Base-by-base conservation (phyloP, 2,113 vertebrate genomes). In the Charina bottae region DNA sequence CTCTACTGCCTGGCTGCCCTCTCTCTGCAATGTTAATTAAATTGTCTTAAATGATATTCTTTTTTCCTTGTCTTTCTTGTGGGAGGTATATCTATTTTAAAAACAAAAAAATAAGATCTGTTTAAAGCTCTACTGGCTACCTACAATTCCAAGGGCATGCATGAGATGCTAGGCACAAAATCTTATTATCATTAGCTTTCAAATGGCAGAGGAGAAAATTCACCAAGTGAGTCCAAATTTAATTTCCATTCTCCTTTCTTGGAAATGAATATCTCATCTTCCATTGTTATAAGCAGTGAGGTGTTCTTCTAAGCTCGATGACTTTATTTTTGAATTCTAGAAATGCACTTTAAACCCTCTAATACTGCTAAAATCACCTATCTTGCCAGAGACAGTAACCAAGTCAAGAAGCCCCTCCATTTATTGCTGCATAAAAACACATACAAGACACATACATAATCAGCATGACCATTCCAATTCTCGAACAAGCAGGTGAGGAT, bases 361-460 rank as follows among this genome's bases (percentile, higher is more conserved):
- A 26, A 90, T 91, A 88, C 17, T 0, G 1, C 17, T 94, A 93
- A 93, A 95, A 49, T 46, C 24, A 55, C 87, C 13, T 92, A 91
- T 94, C 88, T 95, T 92, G 85, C 90, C 90, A 87, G 62, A 89
- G 17, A 83, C 1, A 37, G 23, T 28, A 17, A 8, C 0, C 46
- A 85, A 93, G 72, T 90, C 89, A 95, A 91, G 89, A 92, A 95
- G 93, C 85, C 85, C 56, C 87, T 8, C 54, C 53, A 86, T 86
- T 55, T 86, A 78, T 78, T 21, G 4, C 72, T 78, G 17, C 33
- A 78, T 42, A 78, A 78, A 78, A 78, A 78, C 19, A 78, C 72
- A 78, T 78, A 42, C 33, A 78, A 78, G 72, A 37, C 33, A 78
- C 72, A 42, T 78, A 42, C 17, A 21, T 21, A 42, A 42, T 42